Conservation (phyloP, 2,113 vertebrate species). For the Rhineura floridana region DNA sequence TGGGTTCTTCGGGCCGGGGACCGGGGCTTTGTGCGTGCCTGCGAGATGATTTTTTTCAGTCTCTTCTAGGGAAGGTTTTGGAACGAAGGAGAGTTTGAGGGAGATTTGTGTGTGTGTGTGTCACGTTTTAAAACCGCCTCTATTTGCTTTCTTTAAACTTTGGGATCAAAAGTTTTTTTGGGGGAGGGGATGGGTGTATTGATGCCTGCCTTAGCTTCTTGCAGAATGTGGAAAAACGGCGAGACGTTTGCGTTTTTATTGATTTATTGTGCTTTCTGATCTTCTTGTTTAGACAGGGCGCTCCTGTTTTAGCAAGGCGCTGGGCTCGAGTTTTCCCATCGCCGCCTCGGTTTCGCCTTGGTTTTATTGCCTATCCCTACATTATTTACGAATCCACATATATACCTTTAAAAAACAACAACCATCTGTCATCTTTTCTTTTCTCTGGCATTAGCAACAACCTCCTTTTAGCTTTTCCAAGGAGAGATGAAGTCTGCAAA, state of each 20-base stretch:
- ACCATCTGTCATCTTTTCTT: background rate
- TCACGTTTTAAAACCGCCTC: background rate
- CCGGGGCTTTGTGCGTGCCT: background rate
- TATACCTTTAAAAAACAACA: background rate
- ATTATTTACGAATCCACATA: background rate
- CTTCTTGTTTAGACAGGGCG: background rate
- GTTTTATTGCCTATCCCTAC: background rate
- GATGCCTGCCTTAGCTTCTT: background rate
- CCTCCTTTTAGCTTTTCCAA: background rate
- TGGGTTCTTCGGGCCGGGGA: too few species aligned
- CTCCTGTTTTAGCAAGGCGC: background rate
- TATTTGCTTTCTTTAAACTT: background rate
- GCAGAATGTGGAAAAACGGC: background rate
- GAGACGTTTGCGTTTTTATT: background rate
- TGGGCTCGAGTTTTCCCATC: background rate
- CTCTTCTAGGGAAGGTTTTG: background rate
- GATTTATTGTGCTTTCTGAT: too few species aligned
- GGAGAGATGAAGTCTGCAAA: background rate
- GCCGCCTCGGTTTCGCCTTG: background rate
- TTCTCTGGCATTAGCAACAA: background rate
- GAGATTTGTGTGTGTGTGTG: background rate
- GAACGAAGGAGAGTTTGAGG: background rate
- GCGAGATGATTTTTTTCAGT: background rate
- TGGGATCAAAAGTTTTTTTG: background rate
- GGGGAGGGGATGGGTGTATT: accelerated